Percentiles rank a stretch among this genome's conserved stretches.
Evolutionary conservation across 2,888 invertebrate species (phyloP).

Genomic region (Mesochorus sp.): DNA sequence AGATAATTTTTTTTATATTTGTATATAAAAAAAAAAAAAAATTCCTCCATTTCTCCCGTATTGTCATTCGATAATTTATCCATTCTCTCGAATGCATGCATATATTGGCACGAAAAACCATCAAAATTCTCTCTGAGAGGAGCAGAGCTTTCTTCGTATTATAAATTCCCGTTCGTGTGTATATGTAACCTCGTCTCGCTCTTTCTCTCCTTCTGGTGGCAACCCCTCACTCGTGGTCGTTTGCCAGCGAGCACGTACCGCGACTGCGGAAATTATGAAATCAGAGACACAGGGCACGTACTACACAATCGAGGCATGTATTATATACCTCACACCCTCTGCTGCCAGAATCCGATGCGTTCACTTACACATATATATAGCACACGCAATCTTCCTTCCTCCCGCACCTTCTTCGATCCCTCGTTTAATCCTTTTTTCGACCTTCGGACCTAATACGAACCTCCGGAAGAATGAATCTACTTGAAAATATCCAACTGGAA

Average conservation of each 20-base stretch:
- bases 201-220: conserved; percentile 23
- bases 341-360: conserved; percentile 17
- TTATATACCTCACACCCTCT: conserved; percentile 19
- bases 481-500: background rate
- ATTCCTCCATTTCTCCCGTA: background rate
- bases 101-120: conserved; percentile 23
- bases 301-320: conserved; percentile 47
- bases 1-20: background rate
- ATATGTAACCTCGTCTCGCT: background rate
- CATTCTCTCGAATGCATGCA: background rate
- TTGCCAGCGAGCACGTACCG: conserved; percentile 66
- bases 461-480: no score
- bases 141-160: conserved; percentile 55
- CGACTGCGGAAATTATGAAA: conserved; percentile 81
- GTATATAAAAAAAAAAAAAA: background rate
- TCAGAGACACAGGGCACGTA: conserved; percentile 81
- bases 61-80: conserved; percentile 31
- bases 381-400: conserved; percentile 17
- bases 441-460: no score
- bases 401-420: background rate
- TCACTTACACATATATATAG: background rate
- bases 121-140: conserved; percentile 39
- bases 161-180: conserved; percentile 46
- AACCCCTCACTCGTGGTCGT: conserved; percentile 48
- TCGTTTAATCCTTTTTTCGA: background rate